phyloP scores from a whole-genome alignment of 2,888 invertebrate genomes.

The Hypselothyrea guttata region DNA sequence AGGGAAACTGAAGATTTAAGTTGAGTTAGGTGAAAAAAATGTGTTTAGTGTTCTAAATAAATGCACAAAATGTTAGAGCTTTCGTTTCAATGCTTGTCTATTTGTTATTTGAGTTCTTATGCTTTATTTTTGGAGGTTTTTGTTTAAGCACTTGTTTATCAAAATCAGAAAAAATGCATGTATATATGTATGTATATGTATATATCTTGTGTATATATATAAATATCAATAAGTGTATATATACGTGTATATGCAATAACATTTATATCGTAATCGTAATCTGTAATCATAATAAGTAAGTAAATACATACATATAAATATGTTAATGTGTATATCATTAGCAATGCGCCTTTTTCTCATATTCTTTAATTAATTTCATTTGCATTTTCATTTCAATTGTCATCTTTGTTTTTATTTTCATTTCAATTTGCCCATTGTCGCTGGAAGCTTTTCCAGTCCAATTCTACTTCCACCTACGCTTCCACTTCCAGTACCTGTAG shows the following conservation, averaged over 20 bases:
- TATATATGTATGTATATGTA: constrained; percentile 45
- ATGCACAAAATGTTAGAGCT: too few relatives aligned
- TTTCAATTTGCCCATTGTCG: constrained; percentile 2
- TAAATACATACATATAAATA: constrained; percentile 65
- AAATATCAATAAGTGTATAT: constrained; percentile 45
- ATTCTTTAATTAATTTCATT: constrained; percentile 20
- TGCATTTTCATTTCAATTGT: constrained; percentile 1
- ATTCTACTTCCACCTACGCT: background rate
- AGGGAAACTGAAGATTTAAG: too few relatives aligned
- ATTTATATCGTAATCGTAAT: constrained; percentile 50
- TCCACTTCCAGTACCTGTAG: background rate
- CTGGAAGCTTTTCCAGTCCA: background rate
- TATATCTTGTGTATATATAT: constrained; percentile 47
- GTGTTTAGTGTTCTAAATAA: too few relatives aligned
- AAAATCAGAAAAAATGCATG: constrained; percentile 50
- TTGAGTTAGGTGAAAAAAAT: too few relatives aligned
- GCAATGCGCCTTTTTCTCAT: too few relatives aligned
- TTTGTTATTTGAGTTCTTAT: background rate
- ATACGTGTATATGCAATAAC: constrained; percentile 72
- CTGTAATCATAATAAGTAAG: constrained; percentile 69
- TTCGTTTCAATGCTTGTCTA: background rate
- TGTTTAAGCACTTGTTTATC: constrained; percentile 45
- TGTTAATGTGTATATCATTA: constrained; percentile 58
- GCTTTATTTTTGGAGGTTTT: constrained; percentile 12
- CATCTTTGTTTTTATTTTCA: constrained; percentile 6